Base-by-base conservation (phyloP, 2,113 vertebrate genomes). In the Synodontis membranacea region DNA sequence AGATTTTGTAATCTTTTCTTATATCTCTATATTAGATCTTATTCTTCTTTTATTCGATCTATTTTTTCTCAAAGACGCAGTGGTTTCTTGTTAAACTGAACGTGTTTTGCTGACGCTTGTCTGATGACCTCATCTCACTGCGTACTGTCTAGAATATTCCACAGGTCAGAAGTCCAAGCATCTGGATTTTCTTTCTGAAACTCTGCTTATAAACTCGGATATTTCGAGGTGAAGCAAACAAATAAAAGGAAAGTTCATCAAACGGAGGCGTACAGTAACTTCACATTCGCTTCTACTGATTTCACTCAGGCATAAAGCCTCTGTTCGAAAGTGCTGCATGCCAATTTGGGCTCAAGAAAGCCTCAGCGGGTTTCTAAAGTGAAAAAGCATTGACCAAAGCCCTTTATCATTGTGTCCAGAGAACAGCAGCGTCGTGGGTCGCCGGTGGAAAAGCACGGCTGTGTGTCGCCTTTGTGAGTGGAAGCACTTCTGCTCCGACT, bases 401-500 rank as follows among this genome's bases (percentile, higher is more conserved):
- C 58, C 72, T 39, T 19, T 46, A 17, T 44, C 68, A 83, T 70
- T 82, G 50, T 62, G 75, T 76, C 75, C 48, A 39, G 58, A 80
- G 75, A 74, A 87, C 54, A 82, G 85, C 8, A 44, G 80, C 64
- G 75, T 78, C 68, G 68, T 52, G 70, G 80, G 62, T 48, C 48
- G 58, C 15, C 2, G 39, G 76, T 15, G 42, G 58, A 64, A 80
- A 23, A 14, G 25, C 11, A 39, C 21, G 68, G 48, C 7, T 84
- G 48, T 74, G 74, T 74, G 87, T 39, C 25, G 68, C 66, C 72
- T 90, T 85, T 90, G 85, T 88, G 74, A 83, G 54, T 25, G 37
- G 85, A 74, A 84, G 83, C 86, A 87, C 87, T 88, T 81, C 68
- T 81, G 68, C n/a, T 54, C 70, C 60, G 89, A 87, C 89, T 70